A percentile compares a stretch with the other conserved stretches of the same genome.
phyloP scores from a whole-genome alignment of 1,140 invertebrate species.

The Elysia chlorotica region DNA sequence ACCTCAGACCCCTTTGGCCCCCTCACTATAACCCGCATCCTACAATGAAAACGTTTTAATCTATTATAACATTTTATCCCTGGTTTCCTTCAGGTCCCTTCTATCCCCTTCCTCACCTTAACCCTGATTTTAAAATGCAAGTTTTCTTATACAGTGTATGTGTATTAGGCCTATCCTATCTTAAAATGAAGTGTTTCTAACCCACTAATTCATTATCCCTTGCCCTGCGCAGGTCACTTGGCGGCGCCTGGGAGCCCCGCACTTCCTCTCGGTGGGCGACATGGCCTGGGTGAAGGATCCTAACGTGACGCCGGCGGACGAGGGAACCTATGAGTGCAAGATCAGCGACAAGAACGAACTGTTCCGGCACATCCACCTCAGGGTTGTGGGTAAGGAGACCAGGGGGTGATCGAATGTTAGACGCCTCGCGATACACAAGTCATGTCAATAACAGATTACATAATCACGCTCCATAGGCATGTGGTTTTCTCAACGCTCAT shows the following conservation, averaged over 20 bases:
- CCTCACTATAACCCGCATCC: too few species aligned
- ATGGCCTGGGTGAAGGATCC: conserved; percentile 25
- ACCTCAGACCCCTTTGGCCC: too few species aligned
- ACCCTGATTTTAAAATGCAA: not conserved
- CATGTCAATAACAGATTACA: not conserved
- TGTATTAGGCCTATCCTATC: not conserved
- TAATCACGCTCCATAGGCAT: not conserved
- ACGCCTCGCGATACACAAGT: too few species aligned
- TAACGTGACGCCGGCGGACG: conserved; percentile 23
- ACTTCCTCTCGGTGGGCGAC: conserved; percentile 28
- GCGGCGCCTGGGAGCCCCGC: conserved; percentile 23
- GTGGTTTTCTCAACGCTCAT: too few species aligned
- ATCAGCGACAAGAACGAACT: conserved; percentile 22
- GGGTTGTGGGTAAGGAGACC: conserved; percentile 36
- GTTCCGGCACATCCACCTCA: conserved; percentile 27
- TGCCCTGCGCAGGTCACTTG: conserved; percentile 26
- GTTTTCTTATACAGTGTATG: not conserved
- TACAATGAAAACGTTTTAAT: too few species aligned
- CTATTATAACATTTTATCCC: too few species aligned
- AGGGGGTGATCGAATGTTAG: too few species aligned
- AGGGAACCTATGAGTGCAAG: conserved; percentile 34
- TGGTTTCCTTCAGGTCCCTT: not conserved
- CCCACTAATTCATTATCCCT: not conserved
- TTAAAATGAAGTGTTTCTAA: not conserved
- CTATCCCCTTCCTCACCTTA: not conserved